Base-by-base conservation (phyloP, 2,113 vertebrate species). In the Anseranas semipalmata region DNA sequence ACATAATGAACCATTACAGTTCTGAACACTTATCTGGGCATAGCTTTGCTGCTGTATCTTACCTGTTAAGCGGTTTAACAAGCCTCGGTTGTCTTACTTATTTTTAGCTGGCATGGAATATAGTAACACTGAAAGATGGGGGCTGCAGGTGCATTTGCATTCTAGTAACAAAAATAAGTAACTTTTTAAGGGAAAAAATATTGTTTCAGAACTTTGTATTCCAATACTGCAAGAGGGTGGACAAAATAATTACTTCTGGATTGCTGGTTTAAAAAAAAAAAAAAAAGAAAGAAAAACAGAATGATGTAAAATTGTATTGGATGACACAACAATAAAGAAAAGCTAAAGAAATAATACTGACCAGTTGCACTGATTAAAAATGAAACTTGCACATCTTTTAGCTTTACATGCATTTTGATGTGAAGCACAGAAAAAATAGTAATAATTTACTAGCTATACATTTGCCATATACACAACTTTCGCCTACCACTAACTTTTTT, bases 31-130 rank as follows among this genome's bases (percentile, higher is more conserved):
- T 90, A 59, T 18, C 74, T 21, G 45, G 74, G n/a, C 58, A 70
- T 33, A 87, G 86, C 84, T 88, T 87, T 76, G 89, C 58, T 79
- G 86, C 41, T 91, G 2, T 68, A 92, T 84, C 86, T 96, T 91
- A 93, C 91, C 96, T 96, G 95, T 76, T 97, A 97, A 97, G 96
- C 15, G 16, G 94, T 95, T 97, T 97, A 97, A 87, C 70, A 76
- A 95, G 94, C 74, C 71, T 91, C 92, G 96, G 86, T 75, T 92
- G 66, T 68, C 92, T 92, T 60, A 25, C 41, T 94, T 97, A 97
- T 97, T 96, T 97, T 96, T 96, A 96, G 94, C 74, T 92, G 73
- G 53, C 50, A 37, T 53, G 62, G 62, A 76, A 62, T 93, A 85
- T 66, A 96, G 46, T 3, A 77, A 59, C 60, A 76, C 22, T 33